phyloP scores from a whole-genome alignment of 2,113 vertebrate species.

The Ploceus nigricollis region DNA sequence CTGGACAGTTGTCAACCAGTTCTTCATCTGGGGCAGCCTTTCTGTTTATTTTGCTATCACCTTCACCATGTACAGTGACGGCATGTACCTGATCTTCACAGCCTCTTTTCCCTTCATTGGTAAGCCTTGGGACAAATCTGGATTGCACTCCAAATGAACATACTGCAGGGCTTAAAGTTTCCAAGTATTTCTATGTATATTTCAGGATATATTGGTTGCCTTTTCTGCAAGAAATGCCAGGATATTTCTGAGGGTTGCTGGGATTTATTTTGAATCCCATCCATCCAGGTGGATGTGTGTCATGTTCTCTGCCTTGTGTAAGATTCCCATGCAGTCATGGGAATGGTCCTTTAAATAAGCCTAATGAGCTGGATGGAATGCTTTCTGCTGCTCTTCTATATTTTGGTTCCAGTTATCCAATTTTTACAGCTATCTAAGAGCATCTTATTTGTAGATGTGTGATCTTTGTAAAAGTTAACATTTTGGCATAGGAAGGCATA shows the following conservation, averaged over 20 bases:
- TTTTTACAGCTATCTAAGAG: not conserved
- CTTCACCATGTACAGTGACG: constrained; percentile 91
- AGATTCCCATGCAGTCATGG: not conserved
- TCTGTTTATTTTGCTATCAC: constrained; percentile 87
- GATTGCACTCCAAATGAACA: not conserved
- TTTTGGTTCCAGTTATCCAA: not conserved
- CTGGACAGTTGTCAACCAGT: constrained; percentile 92
- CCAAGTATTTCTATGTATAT: not conserved
- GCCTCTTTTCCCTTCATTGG: constrained; percentile 87
- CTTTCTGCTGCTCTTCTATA: not conserved
- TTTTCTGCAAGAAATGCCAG: not conserved
- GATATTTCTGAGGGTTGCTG: not conserved
- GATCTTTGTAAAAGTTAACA: not conserved
- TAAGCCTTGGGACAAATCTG: constrained; percentile 63
- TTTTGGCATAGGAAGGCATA: not conserved
- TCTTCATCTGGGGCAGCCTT: constrained; percentile 94
- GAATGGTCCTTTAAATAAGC: not conserved
- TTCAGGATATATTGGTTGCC: not conserved
- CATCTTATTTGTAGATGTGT: not conserved
- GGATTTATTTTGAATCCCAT: not conserved
- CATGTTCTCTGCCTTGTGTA: not conserved
- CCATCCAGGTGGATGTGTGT: not conserved
- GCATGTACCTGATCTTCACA: constrained; percentile 88
- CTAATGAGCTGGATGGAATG: not conserved
- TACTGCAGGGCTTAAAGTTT: not conserved